phyloP scores from a whole-genome alignment of 2,113 vertebrate species.

The Sturnira hondurensis region DNA sequence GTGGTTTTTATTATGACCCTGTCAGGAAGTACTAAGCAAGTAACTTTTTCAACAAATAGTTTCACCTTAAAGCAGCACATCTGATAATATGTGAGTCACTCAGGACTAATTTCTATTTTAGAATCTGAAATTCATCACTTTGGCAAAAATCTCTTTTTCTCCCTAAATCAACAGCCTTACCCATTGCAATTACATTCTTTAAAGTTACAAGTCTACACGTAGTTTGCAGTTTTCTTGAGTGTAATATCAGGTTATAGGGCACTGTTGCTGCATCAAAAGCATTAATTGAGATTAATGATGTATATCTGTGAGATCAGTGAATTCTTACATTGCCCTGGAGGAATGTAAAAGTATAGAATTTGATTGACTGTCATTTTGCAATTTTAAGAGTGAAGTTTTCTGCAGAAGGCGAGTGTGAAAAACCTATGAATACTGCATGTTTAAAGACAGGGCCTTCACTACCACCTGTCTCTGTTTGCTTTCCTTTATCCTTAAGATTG shows the following conservation, averaged over 20 bases:
- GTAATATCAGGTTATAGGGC: neutral
- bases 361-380: neutral
- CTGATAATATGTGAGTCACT: neutral
- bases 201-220: neutral
- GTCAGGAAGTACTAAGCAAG: neutral
- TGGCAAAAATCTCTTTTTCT: neutral
- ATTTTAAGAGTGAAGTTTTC: neutral
- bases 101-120: neutral
- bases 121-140: neutral
- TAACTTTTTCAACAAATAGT: neutral
- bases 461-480: neutral
- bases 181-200: neutral
- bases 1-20: neutral
- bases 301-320: neutral
- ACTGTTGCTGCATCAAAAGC: neutral
- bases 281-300: neutral
- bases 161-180: neutral
- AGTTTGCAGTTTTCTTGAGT: neutral
- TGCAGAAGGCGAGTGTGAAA: neutral
- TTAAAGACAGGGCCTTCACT: neutral
- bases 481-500: neutral
- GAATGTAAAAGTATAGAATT: neutral
- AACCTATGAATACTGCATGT: neutral
- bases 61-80: neutral
- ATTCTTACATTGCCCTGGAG: neutral